Base-by-base conservation (phyloP, 2,888 invertebrate species). In the Cosmia trapezina region DNA sequence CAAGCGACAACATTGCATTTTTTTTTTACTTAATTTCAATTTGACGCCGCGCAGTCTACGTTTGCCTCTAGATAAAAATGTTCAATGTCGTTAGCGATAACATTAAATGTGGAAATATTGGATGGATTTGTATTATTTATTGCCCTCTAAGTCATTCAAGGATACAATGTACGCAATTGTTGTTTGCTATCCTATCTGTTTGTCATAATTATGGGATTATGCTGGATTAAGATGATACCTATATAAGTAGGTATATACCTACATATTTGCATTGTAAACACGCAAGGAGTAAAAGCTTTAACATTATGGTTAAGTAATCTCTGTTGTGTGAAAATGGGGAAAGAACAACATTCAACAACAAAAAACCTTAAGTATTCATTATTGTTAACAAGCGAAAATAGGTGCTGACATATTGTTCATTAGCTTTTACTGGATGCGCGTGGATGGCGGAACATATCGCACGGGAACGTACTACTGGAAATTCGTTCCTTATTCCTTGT, bases 1-100 rank as follows among this genome's bases (percentile, higher is more conserved):
- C 71, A 69, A 59, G 28, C 14, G 6, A 68, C 33, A 66, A 68
- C 33, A 66, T 63, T 73, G 70, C 64, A 81, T 70, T 81, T 80
- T 77, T 41, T 33, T n/a, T n/a, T n/a, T 22, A 70, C 22, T 28
- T 59, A 66, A 54, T 41, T 59, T 60, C 6, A 70, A 56, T 28
- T 17, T 11, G 80, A 33, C 82, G 78, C 82, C 82, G 41, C 14
- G 78, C 78, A 51, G 80, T 81, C 80, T 80, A 64, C 54, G 2
- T 61, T 57, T 11, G 17, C 28, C 28, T 62, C 19, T 33, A 68
- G 70, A 66, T 69, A 75, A 49, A 54, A 59, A 51, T 22, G 37
- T 51, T 77, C 56, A 80, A 67, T 61, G 69, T 67, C 73, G 56
- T 73, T 49, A 5, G 0, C 45, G 69, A 70, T 80, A 80, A 43